Percentiles rank a stretch among this genome's conserved stretches.
Conservation (phyloP, 1,140 invertebrate genomes). For the Drosophila punjabiensis region DNA sequence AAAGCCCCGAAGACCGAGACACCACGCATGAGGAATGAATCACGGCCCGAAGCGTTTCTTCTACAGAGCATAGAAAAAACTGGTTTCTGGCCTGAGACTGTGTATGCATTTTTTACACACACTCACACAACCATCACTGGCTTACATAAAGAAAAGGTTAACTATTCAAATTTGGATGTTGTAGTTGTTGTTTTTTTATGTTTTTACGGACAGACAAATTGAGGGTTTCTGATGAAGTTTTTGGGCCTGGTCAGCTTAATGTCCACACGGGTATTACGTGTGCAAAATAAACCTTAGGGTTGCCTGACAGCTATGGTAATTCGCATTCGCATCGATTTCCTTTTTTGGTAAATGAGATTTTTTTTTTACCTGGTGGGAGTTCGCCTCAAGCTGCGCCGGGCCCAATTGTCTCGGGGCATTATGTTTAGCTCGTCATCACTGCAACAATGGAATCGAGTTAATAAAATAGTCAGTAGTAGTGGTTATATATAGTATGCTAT, state of each 20-base stretch:
- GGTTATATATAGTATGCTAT: background rate
- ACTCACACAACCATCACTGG: slow-evolving; percentile 2
- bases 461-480: slow-evolving; percentile 39
- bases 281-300: slow-evolving; percentile 27
- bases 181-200: slow-evolving; percentile 7
- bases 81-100: slow-evolving; percentile 54
- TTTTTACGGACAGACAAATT: slow-evolving; percentile 48
- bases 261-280: slow-evolving; percentile 33
- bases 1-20: slow-evolving; percentile 38
- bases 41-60: slow-evolving; percentile 61
- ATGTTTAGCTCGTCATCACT: slow-evolving; percentile 85
- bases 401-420: slow-evolving; percentile 91
- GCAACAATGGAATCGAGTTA: slow-evolving; percentile 51
- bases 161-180: slow-evolving; percentile 64
- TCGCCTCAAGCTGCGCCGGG: slow-evolving; percentile 90
- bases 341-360: slow-evolving; percentile 31
- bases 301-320: slow-evolving; percentile 27
- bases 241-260: slow-evolving; percentile 33
- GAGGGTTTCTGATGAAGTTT: slow-evolving; percentile 34
- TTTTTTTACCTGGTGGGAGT: slow-evolving; percentile 89
- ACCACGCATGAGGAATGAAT: slow-evolving; percentile 79
- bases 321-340: slow-evolving; percentile 34
- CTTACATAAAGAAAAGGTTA: slow-evolving; percentile 72
- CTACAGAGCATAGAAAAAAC: slow-evolving; percentile 72
- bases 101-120: slow-evolving; percentile 64